Percentiles rank a stretch among this genome's conserved stretches.
Conservation (phyloP, 2,113 vertebrate genomes). For the Eulemur rufifrons region DNA sequence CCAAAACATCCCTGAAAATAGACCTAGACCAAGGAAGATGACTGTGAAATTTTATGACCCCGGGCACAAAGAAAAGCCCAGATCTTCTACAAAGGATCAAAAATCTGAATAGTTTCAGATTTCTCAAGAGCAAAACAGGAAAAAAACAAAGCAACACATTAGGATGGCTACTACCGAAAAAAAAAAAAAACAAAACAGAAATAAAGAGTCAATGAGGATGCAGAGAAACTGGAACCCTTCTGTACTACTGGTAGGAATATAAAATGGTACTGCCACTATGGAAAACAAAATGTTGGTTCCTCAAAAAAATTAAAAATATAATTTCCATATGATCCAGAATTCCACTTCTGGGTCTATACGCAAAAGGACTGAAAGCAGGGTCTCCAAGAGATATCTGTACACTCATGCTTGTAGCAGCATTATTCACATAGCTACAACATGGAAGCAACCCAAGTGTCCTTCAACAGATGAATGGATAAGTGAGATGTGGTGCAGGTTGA, state of each 20-base stretch:
- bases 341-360: not conserved
- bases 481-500: not conserved
- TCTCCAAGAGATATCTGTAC: not conserved
- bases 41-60: not conserved
- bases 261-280: not conserved
- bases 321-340: not conserved
- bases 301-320: not conserved
- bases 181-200: not conserved
- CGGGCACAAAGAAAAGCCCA: not conserved
- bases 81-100: not conserved
- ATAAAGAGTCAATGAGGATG: not conserved
- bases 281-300: not conserved
- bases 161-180: not conserved
- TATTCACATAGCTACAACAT: not conserved
- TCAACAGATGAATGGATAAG: not conserved
- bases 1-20: not conserved
- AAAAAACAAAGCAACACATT: not conserved
- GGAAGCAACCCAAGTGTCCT: not conserved
- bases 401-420: not conserved
- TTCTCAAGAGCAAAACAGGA: not conserved
- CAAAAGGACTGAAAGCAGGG: not conserved
- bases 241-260: not conserved
- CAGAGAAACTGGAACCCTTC: not conserved
- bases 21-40: not conserved
- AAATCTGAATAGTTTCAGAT: not conserved